Conservation (phyloP, 2,113 vertebrate species). For the Charina bottae region DNA sequence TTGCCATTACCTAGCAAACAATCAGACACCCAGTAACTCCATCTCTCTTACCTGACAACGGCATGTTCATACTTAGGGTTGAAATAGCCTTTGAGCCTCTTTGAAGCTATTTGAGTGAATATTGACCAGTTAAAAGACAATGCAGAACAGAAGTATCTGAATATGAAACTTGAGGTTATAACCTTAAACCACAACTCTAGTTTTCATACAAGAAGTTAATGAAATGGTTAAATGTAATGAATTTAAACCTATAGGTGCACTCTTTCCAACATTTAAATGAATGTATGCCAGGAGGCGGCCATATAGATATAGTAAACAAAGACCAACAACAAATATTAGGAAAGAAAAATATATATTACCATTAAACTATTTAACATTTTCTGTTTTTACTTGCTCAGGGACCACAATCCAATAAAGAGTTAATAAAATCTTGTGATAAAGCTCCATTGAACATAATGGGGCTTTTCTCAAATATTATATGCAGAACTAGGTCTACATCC, state of each 20-base stretch:
- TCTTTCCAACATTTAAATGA: not conserved
- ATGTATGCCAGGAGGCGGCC: too few relatives aligned
- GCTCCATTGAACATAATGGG: not conserved
- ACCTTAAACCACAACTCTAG: not conserved
- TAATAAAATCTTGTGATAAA: not conserved
- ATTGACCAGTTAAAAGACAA: not conserved
- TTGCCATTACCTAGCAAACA: not conserved
- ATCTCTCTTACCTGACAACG: too few relatives aligned
- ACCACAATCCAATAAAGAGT: not conserved
- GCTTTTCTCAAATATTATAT: not conserved
- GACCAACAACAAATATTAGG: not conserved
- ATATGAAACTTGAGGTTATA: not conserved
- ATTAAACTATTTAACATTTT: constrained; percentile 3
- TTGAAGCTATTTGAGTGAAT: not conserved
- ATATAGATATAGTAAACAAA: not conserved
- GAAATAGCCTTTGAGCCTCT: not conserved
- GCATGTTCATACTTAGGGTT: not conserved
- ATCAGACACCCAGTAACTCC: not conserved
- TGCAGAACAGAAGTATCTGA: not conserved
- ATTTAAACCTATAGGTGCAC: not conserved
- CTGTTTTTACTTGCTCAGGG: not conserved
- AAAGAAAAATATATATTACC: not conserved
- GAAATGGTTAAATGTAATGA: not conserved
- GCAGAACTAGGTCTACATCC: not conserved
- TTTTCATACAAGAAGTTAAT: not conserved